Conservation (phyloP, 1,140 invertebrate species). For the Papilio aristodemus region DNA sequence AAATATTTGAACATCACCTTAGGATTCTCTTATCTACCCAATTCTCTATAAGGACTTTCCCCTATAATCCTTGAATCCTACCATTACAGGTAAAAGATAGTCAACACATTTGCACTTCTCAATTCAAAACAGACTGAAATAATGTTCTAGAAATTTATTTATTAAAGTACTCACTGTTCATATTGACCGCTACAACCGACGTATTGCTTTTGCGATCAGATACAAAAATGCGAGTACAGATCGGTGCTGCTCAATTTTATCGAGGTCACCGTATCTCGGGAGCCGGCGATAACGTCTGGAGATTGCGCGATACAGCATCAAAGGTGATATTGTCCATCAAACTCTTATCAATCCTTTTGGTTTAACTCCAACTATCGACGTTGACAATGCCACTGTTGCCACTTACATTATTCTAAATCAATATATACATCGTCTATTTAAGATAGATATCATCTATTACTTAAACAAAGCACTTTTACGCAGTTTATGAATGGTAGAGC, state of each 20-base stretch:
- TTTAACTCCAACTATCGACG: slow-evolving; percentile 13
- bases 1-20: too few relatives aligned
- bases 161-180: slow-evolving; percentile 59
- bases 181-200: slow-evolving; percentile 56
- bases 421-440: background rate
- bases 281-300: slow-evolving; percentile 52
- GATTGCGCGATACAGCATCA: slow-evolving; percentile 47
- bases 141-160: background rate
- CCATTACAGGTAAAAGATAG: too few relatives aligned
- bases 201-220: slow-evolving; percentile 52
- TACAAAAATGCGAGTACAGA: slow-evolving; percentile 53
- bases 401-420: background rate
- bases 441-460: too few relatives aligned
- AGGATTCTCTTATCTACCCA: too few relatives aligned
- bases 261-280: slow-evolving; percentile 57
- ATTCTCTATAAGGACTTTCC: too few relatives aligned
- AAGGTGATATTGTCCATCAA: slow-evolving; percentile 60
- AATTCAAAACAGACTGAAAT: background rate
- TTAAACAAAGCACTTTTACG: too few relatives aligned
- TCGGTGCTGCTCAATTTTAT: slow-evolving; percentile 65
- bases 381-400: slow-evolving; percentile 12
- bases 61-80: too few relatives aligned
- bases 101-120: too few relatives aligned
- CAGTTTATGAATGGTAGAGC: too few relatives aligned
- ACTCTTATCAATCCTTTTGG: slow-evolving; percentile 17